Conservation (phyloP, 2,888 invertebrate genomes). For the Tortrix viridana region DNA sequence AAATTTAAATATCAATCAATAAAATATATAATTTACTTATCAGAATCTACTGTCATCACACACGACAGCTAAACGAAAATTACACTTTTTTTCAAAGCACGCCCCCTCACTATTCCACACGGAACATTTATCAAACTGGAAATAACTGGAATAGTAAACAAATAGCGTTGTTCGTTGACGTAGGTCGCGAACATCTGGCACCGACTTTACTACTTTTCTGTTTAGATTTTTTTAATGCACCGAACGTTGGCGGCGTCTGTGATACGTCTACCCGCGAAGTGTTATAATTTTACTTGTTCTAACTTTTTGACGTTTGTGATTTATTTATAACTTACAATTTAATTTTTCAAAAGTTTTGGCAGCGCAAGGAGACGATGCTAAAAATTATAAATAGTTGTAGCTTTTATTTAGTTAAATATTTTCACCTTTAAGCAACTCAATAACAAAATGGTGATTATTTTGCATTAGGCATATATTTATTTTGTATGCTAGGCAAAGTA, state of each 20-base stretch:
- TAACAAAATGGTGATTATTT: no score
- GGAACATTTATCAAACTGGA: conserved; percentile 53
- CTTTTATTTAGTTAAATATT: no score
- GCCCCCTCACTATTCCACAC: conserved; percentile 44
- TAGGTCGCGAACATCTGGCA: conserved; percentile 38
- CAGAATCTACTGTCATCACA: neutral
- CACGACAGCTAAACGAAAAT: neutral
- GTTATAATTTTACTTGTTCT: conserved; percentile 36
- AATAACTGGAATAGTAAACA: conserved; percentile 65
- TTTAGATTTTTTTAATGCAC: conserved; percentile 40
- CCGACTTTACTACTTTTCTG: conserved; percentile 40
- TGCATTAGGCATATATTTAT: no score
- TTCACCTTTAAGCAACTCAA: no score
- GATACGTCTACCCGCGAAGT: conserved; percentile 39
- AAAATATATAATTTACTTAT: no score
- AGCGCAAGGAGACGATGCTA: no score
- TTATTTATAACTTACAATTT: conserved; percentile 24
- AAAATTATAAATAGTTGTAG: neutral
- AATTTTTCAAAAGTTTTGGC: neutral
- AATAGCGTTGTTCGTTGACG: conserved; percentile 38
- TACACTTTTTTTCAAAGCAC: conserved; percentile 27
- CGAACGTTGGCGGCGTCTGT: conserved; percentile 37
- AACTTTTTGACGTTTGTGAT: conserved; percentile 33
- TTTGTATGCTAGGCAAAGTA: no score
- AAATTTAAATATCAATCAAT: no score